Conservation (phyloP, 2,888 invertebrate genomes). For the Trilocha varians region DNA sequence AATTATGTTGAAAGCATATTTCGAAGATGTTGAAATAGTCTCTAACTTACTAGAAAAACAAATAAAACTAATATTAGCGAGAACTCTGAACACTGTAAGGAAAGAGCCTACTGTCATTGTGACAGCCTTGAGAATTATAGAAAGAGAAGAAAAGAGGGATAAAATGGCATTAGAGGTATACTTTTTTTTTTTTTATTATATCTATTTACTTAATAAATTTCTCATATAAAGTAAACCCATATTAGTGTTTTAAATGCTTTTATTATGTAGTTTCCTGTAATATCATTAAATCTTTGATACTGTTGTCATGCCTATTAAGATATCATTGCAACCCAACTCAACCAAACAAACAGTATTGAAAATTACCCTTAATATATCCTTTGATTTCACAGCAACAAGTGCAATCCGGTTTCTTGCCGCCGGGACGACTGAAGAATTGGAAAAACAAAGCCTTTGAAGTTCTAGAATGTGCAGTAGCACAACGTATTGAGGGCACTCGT, state of each 20-base stretch:
- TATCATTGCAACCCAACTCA: too few relatives aligned
- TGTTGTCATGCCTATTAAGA: too few relatives aligned
- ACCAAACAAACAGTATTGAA: too few relatives aligned
- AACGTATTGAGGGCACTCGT: slow-evolving; percentile 94
- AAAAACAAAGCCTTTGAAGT: slow-evolving; percentile 88
- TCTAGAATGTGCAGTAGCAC: slow-evolving; percentile 83
- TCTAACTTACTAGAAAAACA: slow-evolving; percentile 93
- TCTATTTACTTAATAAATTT: too few relatives aligned
- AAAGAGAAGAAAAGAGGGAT: slow-evolving; percentile 97
- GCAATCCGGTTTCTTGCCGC: slow-evolving; percentile 92
- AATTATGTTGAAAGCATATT: slow-evolving; percentile 94
- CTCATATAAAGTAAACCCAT: too few relatives aligned
- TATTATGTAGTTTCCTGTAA: too few relatives aligned
- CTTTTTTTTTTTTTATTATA: too few relatives aligned
- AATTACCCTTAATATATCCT: too few relatives aligned
- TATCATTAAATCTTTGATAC: too few relatives aligned
- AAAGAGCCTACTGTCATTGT: slow-evolving; percentile 97
- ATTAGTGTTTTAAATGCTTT: too few relatives aligned
- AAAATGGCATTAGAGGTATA: slow-evolving; percentile 81
- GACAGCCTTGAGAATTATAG: slow-evolving; percentile 95
- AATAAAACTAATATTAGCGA: slow-evolving; percentile 88
- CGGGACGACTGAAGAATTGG: slow-evolving; percentile 95
- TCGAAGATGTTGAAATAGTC: slow-evolving; percentile 93
- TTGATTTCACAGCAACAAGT: slow-evolving; percentile 74
- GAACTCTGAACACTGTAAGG: slow-evolving; percentile 94